Conservation (phyloP, 2,113 vertebrate species). For the Sciurus niger region DNA sequence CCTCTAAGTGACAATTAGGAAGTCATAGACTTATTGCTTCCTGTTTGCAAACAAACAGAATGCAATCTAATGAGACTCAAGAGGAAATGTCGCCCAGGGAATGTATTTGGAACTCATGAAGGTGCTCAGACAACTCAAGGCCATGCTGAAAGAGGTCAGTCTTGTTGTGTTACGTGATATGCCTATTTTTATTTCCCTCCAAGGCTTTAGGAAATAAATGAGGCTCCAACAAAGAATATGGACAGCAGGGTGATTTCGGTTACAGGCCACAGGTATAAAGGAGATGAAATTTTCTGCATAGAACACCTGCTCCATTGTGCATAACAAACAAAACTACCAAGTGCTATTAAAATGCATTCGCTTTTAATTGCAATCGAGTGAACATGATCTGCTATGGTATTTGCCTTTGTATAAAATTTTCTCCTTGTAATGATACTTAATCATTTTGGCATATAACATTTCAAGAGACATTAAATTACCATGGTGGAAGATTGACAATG, state of each 20-base stretch:
- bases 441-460: conserved; percentile 53
- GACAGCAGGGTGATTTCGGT: background rate
- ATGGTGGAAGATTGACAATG: background rate
- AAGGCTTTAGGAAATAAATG: conserved; percentile 13
- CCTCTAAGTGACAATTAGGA: conserved; percentile 67
- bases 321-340: conserved; percentile 23
- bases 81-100: conserved; percentile 85
- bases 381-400: background rate
- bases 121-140: conserved; percentile 79
- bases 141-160: conserved; percentile 59
- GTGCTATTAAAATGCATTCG: background rate
- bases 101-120: conserved; percentile 83
- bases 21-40: conserved; percentile 83
- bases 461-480: conserved; percentile 54
- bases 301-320: conserved; percentile 20
- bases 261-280: background rate
- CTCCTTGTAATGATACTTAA: background rate
- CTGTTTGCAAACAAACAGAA: conserved; percentile 89
- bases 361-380: background rate
- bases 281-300: background rate
- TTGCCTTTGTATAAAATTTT: background rate
- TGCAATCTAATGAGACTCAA: conserved; percentile 85
- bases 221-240: conserved; percentile 72
- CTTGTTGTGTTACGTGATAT: conserved; percentile 21
- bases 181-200: conserved; percentile 75